These are phyloP conservation scores for Aphidius gifuensis DNA, from an alignment of 1,140 invertebrate genomes.

Conservation along the genomic window DNA sequence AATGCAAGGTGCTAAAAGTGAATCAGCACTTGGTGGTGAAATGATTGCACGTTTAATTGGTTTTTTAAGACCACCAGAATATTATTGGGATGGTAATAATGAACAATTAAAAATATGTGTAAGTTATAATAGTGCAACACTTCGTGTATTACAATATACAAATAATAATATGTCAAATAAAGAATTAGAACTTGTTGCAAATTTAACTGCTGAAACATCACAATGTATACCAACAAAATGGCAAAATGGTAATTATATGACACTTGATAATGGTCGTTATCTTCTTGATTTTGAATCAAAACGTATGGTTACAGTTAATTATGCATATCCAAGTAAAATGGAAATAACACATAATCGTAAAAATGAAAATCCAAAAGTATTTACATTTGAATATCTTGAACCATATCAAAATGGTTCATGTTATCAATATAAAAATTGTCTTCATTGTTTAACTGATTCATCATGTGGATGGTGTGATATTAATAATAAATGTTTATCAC, in stretches of 20 bases:
- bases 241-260: slow-evolving; percentile 60
- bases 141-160: slow-evolving; percentile 55
- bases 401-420: slow-evolving; percentile 81
- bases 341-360: slow-evolving; percentile 72
- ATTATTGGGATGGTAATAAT: slow-evolving; percentile 63
- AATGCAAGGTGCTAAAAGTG: slow-evolving; percentile 61
- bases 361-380: slow-evolving; percentile 71
- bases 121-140: slow-evolving; percentile 64
- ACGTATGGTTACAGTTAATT: slow-evolving; percentile 49
- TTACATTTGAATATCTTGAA: slow-evolving; percentile 86
- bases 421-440: slow-evolving; percentile 73
- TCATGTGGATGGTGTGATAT: slow-evolving; percentile 87
- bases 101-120: slow-evolving; percentile 73
- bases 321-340: slow-evolving; percentile 72
- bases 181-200: slow-evolving; percentile 59
- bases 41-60: slow-evolving; percentile 75
- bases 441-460: slow-evolving; percentile 84
- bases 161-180: slow-evolving; percentile 20
- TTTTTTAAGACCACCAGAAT: slow-evolving; percentile 72
- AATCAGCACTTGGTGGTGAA: slow-evolving; percentile 65
- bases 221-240: slow-evolving; percentile 59
- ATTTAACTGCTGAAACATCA: slow-evolving; percentile 65
- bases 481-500: slow-evolving; percentile 63
- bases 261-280: slow-evolving; percentile 58
- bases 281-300: slow-evolving; percentile 71